phyloP scores from a whole-genome alignment of 2,888 invertebrate genomes.

The Troides oblongomaculatus region DNA sequence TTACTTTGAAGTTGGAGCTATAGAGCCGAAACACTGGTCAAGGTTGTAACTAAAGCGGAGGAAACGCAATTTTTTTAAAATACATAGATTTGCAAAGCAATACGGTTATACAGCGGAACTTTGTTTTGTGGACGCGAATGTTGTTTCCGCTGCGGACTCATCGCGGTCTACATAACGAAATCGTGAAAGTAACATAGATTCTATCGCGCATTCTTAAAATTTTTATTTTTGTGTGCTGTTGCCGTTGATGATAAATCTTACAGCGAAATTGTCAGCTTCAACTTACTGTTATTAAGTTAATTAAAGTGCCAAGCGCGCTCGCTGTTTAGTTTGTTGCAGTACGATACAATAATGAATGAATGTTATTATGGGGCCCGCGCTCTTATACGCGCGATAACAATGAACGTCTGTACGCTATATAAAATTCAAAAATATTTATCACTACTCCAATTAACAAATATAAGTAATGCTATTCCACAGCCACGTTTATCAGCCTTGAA shows the following conservation, averaged over 20 bases:
- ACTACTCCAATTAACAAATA: not conserved
- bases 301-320: not conserved
- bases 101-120: not conserved
- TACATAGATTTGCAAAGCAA: not conserved
- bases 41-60: not conserved
- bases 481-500: too few species aligned
- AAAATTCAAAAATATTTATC: not conserved
- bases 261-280: not conserved
- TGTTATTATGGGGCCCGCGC: not conserved
- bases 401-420: not conserved
- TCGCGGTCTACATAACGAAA: constrained; percentile 9
- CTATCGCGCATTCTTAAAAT: constrained; percentile 6
- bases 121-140: not conserved
- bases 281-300: constrained; percentile 7
- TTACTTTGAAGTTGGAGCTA: not conserved
- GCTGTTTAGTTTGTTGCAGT: constrained; percentile 2
- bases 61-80: not conserved
- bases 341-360: constrained; percentile 1
- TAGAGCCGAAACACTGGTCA: not conserved
- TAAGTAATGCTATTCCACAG: too few species aligned
- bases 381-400: not conserved
- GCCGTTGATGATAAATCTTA: constrained; percentile 5
- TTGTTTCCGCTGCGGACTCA: not conserved
- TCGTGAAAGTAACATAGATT: constrained; percentile 18
- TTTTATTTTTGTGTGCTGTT: constrained; percentile 8